Conservation (phyloP, 1,140 invertebrate genomes). For the Drosophila parvula region DNA sequence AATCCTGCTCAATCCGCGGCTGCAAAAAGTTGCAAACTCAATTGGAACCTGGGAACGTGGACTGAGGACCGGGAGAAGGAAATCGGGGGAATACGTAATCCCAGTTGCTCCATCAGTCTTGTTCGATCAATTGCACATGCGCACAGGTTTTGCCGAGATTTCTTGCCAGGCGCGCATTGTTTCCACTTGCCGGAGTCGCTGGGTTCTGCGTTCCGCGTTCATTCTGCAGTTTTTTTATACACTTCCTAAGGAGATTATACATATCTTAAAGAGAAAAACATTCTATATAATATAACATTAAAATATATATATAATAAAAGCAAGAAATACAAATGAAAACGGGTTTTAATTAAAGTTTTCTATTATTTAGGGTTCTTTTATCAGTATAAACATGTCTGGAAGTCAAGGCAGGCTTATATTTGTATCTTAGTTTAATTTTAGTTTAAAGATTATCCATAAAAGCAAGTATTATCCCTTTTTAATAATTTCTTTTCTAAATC, state of each 20-base stretch:
- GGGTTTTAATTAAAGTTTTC: too few species aligned
- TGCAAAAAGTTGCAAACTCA: slow-evolving; percentile 82
- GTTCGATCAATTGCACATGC: slow-evolving; percentile 83
- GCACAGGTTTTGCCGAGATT: slow-evolving; percentile 68
- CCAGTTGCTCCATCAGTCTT: slow-evolving; percentile 83
- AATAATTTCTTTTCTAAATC: too few species aligned
- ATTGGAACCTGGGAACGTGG: slow-evolving; percentile 64
- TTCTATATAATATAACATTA: too few species aligned
- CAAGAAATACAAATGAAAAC: too few species aligned
- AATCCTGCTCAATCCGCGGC: slow-evolving; percentile 53
- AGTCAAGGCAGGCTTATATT: background rate
- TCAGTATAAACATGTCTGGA: background rate
- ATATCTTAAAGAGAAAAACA: background rate
- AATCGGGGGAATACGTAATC: slow-evolving; percentile 65
- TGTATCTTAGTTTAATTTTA: background rate
- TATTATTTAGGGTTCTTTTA: too few species aligned
- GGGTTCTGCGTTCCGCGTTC: slow-evolving; percentile 11
- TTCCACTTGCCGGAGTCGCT: slow-evolving; percentile 42
- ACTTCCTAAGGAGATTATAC: background rate
- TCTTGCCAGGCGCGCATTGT: slow-evolving; percentile 59
- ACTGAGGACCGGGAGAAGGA: background rate
- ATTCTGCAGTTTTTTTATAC: slow-evolving; percentile 3
- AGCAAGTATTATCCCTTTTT: too few species aligned
- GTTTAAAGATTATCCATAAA: too few species aligned
- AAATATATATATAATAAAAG: too few species aligned